Base-by-base conservation (phyloP, 1,140 invertebrate species). In the Orius insidiosus region DNA sequence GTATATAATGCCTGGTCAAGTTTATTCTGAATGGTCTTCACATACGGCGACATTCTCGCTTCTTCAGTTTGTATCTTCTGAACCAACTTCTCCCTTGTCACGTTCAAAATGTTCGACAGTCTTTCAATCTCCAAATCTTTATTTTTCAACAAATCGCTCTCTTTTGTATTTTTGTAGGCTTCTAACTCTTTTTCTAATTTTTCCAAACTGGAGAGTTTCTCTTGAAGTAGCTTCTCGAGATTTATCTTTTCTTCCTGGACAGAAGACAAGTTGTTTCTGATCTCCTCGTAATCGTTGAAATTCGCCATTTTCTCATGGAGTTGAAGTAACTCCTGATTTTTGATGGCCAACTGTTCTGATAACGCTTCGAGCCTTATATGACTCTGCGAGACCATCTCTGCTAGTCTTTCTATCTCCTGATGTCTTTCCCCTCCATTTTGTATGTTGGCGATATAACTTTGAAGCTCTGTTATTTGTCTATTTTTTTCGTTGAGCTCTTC, bases 1-100 rank as follows among this genome's bases (percentile, higher is more conserved):
- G 84, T 84, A 56, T 87, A 83, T 5, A 87, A 57, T 0, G 83
- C 82, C 46, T 85, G 65, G 60, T 90, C 84, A 36, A 89, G 63
- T 59, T 90, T 83, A 2, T 52, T 57, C 11, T 62, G 53, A 13
- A 63, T 46, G 10, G 36, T 49, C 19, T 60, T 48, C 30, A 49
- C 49, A 15, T 48, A 35, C 16, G 30, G 30, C 5, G 32, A 45
- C 13, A 40, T 42, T 14, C 60, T 47, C 11, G 34, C 19, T 15
- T 55, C 52, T 37, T 50, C 46, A n/a, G 18, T 39, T 36, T 42
- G 40, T n/a, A 52, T 31, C 10, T 40, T 16, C 11, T 13, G 51
- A 47, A 0, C 55, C 62, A 18, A 63, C 58, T 0, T 18, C 13
- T 0, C 5, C 58, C 18, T 11, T 24, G 24, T 50, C 6, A 51